Percentiles rank a stretch among this genome's conserved stretches.
phyloP scores from a whole-genome alignment of 2,888 invertebrate genomes.

The Athalia cordata region DNA sequence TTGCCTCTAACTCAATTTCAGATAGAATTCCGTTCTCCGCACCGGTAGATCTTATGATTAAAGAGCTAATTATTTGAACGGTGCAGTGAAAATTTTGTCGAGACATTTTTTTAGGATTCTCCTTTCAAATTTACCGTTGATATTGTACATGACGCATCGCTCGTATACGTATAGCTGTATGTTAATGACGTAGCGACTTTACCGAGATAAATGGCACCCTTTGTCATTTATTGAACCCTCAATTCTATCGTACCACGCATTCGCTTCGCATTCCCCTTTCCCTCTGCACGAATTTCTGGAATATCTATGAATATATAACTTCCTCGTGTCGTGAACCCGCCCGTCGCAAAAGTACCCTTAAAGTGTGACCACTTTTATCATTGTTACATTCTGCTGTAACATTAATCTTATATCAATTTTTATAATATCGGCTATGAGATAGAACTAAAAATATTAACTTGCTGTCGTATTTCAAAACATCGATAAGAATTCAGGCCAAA shows the following conservation, averaged over 20 bases:
- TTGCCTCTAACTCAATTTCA: background rate
- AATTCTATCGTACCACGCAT: conserved; percentile 50
- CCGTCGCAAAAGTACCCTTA: conserved; percentile 30
- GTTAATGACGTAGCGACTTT: conserved; percentile 5
- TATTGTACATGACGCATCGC: background rate
- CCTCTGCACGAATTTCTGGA: background rate
- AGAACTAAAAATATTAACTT: conserved; percentile 18
- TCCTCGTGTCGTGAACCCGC: background rate
- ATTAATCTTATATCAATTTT: conserved; percentile 29
- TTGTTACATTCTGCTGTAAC: background rate
- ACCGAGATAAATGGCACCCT: conserved; percentile 56
- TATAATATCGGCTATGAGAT: background rate
- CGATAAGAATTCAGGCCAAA: conserved; percentile 9
- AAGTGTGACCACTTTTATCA: conserved; percentile 31
- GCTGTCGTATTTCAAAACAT: conserved; percentile 4
- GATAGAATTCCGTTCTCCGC: no score
- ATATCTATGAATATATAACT: conserved; percentile 15
- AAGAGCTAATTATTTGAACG: no score
- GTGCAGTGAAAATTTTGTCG: no score
- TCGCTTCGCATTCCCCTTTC: background rate
- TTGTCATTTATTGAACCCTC: conserved; percentile 57
- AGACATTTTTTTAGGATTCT: no score
- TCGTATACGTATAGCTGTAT: background rate
- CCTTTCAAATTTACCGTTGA: no score
- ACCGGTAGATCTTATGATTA: no score